Evolutionary conservation across 2,888 invertebrate species (phyloP).

Genomic region (Scaptomyza tumidula): DNA sequence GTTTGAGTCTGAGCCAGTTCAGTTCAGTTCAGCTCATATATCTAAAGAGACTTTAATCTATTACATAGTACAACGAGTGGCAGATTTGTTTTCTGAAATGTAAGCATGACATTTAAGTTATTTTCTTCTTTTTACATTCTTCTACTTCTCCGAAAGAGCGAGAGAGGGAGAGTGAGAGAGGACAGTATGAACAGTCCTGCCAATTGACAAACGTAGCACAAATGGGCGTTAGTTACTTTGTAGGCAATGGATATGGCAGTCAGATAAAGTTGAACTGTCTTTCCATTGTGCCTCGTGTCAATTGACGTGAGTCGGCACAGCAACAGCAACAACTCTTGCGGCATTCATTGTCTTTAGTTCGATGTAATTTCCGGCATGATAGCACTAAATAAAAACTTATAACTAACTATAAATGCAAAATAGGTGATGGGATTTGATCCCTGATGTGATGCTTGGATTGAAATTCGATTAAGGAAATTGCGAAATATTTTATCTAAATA

Average conservation of each 20-base stretch:
- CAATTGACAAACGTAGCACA: constrained; percentile 44
- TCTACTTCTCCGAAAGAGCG: not conserved
- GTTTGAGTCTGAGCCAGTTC: constrained; percentile 34
- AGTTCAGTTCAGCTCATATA: constrained; percentile 33
- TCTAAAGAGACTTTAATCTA: constrained; percentile 69
- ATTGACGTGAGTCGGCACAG: constrained; percentile 47
- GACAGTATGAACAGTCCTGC: constrained; percentile 9
- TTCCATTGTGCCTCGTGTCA: constrained; percentile 54
- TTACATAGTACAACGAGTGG: constrained; percentile 63
- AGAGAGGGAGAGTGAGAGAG: not conserved
- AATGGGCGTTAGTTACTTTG: constrained; percentile 46
- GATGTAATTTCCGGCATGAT: constrained; percentile 64
- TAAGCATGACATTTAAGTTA: constrained; percentile 77
- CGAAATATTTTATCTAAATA: not conserved
- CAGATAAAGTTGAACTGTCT: constrained; percentile 56
- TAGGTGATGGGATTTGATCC: constrained; percentile 1
- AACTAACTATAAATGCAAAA: constrained; percentile 16
- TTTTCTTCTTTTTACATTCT: constrained; percentile 40
- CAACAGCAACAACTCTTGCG: constrained; percentile 9
- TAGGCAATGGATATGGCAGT: constrained; percentile 45
- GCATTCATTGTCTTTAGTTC: constrained; percentile 39
- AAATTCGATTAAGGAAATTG: constrained; percentile 22
- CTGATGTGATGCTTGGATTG: not conserved
- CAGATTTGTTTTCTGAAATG: constrained; percentile 73
- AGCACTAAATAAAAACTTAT: constrained; percentile 52